phyloP scores from a whole-genome alignment of 1,140 invertebrate genomes.

The Ditylenchus dipsaci region DNA sequence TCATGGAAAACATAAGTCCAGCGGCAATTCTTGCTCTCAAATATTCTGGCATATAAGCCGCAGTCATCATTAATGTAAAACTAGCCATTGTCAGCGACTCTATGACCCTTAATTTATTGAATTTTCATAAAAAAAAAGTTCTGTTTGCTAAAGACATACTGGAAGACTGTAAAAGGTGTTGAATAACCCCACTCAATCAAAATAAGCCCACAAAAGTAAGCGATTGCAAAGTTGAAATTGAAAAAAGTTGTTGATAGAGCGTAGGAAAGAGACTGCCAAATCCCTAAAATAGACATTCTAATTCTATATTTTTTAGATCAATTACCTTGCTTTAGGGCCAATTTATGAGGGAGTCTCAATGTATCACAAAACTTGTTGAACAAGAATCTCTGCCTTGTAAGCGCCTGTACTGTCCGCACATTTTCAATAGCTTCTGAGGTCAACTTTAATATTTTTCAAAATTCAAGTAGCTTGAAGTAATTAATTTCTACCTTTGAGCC shows the following conservation, averaged over 20 bases:
- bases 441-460: conserved; percentile 6
- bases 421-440: conserved; percentile 19
- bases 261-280: conserved; percentile 15
- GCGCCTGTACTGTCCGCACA: conserved; percentile 17
- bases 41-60: conserved; percentile 60
- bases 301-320: too few relatives aligned
- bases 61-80: conserved; percentile 56
- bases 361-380: conserved; percentile 12
- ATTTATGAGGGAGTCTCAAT: background rate
- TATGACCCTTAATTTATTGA: conserved; percentile 49
- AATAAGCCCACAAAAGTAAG: conserved; percentile 8
- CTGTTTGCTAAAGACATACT: conserved; percentile 1
- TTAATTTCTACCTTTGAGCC: background rate
- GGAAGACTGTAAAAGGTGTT: conserved; percentile 10
- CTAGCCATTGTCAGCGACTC: conserved; percentile 54
- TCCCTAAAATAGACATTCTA: background rate
- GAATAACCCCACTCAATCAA: conserved; percentile 7
- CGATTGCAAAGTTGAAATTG: conserved; percentile 13
- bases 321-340: conserved; percentile 12
- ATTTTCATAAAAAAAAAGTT: too few relatives aligned
- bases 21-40: background rate
- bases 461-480: background rate
- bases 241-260: conserved; percentile 7
- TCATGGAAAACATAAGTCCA: conserved; percentile 38
- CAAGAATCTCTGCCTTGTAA: conserved; percentile 7